Percentiles rank a stretch among this genome's conserved stretches.
Evolutionary conservation across 2,113 vertebrate species (phyloP).

Genomic region (Cephalopholis sonnerati): DNA sequence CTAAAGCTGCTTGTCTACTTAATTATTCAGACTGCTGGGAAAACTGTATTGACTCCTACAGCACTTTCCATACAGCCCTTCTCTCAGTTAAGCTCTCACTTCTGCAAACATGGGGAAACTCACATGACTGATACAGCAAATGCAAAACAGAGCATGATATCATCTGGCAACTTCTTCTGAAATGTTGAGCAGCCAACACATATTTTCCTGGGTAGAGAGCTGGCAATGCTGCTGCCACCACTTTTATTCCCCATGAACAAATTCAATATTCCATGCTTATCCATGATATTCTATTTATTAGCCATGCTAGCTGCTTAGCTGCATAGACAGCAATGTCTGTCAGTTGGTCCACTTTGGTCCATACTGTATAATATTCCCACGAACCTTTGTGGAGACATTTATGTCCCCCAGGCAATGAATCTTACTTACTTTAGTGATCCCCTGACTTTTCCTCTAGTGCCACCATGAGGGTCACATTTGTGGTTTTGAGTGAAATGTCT

Average conservation of each 20-base stretch:
- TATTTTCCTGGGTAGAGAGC: constrained; percentile 35
- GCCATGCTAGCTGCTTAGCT: too few species aligned
- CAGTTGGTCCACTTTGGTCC: neutral
- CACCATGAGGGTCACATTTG: too few species aligned
- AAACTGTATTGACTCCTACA: neutral
- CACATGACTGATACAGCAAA: constrained; percentile 21
- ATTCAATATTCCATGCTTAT: neutral
- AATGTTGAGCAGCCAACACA: constrained; percentile 30
- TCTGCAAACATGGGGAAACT: neutral
- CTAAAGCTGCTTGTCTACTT: neutral
- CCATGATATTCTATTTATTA: neutral
- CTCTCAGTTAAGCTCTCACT: neutral
- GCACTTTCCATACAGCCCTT: neutral
- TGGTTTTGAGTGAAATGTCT: too few species aligned
- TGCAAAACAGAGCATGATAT: constrained; percentile 54
- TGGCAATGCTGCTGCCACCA: neutral
- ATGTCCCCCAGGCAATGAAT: too few species aligned
- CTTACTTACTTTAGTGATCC: too few species aligned
- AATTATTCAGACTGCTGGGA: neutral
- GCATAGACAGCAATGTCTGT: too few species aligned
- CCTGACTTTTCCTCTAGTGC: too few species aligned
- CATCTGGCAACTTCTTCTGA: constrained; percentile 44
- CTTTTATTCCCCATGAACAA: neutral
- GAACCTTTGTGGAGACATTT: neutral
- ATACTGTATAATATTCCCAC: neutral